Conservation (phyloP, 2,888 invertebrate genomes). For the Latheticus oryzae region DNA sequence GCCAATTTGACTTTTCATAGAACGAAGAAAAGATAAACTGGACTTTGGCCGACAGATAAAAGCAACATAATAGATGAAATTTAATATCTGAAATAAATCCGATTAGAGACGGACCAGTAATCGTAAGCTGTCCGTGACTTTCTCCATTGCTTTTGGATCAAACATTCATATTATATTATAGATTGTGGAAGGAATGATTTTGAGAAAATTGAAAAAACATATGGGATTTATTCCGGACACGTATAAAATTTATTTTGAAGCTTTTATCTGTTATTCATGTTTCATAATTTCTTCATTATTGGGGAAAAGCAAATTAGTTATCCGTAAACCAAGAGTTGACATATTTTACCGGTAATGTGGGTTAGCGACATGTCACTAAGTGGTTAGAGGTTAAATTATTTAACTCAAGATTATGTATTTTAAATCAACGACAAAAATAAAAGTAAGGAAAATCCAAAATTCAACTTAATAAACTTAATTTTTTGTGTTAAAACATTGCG, state of each 20-base stretch:
- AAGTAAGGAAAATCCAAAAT: too few species aligned
- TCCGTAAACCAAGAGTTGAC: slow-evolving; percentile 6
- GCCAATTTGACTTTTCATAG: slow-evolving; percentile 14
- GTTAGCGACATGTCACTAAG: slow-evolving; percentile 16
- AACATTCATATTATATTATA: slow-evolving; percentile 32
- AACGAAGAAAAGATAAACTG: slow-evolving; percentile 17
- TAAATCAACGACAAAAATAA: slow-evolving; percentile 22
- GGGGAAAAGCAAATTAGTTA: too few species aligned
- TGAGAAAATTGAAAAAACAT: slow-evolving; percentile 2
- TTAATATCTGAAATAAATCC: slow-evolving; percentile 33
- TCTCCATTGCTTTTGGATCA: slow-evolving; percentile 26
- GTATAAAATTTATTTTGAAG: too few species aligned
- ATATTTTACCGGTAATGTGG: slow-evolving; percentile 12
- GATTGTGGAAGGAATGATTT: too few species aligned
- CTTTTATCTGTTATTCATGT: too few species aligned
- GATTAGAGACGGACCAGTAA: slow-evolving; percentile 29
- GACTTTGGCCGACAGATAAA: slow-evolving; percentile 30
- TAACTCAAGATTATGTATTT: slow-evolving; percentile 22
- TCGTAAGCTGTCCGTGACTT: slow-evolving; percentile 31
- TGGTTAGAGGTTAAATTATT: slow-evolving; percentile 30
- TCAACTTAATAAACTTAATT: slow-evolving; percentile 27
- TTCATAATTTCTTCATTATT: too few species aligned
- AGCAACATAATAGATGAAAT: slow-evolving; percentile 31
- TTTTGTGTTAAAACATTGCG: too few species aligned
- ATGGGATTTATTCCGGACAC: neutral